These are phyloP conservation scores for Aphis craccivora DNA, from an alignment of 1,140 invertebrate genomes.

Conservation along the genomic window DNA sequence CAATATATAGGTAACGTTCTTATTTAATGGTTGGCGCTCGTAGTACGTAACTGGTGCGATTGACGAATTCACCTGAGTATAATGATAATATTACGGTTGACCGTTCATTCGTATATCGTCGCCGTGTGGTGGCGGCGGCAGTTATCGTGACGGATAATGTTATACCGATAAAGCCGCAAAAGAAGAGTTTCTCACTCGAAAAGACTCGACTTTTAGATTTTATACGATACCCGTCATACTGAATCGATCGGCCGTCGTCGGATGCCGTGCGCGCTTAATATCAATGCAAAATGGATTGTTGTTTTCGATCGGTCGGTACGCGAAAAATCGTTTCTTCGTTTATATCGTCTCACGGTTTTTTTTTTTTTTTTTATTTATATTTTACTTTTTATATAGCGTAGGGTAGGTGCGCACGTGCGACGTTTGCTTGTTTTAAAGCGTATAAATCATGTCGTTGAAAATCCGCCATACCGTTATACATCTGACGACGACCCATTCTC, in stretches of 20 bases:
- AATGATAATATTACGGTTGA: not conserved
- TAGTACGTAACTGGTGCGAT: no score
- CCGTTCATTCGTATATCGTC: not conserved
- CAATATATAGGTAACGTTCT: no score
- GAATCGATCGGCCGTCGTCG: not conserved
- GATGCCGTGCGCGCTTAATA: not conserved
- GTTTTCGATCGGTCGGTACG: not conserved
- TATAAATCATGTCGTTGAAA: slow-evolving; percentile 47
- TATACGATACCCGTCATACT: no score
- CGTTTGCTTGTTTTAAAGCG: slow-evolving; percentile 29
- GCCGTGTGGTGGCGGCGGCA: no score
- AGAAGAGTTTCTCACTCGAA: not conserved
- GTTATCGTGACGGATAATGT: not conserved
- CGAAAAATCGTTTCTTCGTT: not conserved
- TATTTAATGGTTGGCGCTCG: no score
- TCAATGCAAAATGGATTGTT: not conserved
- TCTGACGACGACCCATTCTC: not conserved
- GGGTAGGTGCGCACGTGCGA: not conserved
- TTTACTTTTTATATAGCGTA: not conserved
- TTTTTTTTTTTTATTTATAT: not conserved
- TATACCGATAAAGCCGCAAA: not conserved
- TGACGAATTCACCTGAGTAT: no score
- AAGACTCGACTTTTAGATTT: not conserved
- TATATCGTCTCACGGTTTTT: not conserved
- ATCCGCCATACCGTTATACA: not conserved